Evolutionary conservation across 2,888 invertebrate species (phyloP).

Genomic region (Stratiomys singularior): DNA sequence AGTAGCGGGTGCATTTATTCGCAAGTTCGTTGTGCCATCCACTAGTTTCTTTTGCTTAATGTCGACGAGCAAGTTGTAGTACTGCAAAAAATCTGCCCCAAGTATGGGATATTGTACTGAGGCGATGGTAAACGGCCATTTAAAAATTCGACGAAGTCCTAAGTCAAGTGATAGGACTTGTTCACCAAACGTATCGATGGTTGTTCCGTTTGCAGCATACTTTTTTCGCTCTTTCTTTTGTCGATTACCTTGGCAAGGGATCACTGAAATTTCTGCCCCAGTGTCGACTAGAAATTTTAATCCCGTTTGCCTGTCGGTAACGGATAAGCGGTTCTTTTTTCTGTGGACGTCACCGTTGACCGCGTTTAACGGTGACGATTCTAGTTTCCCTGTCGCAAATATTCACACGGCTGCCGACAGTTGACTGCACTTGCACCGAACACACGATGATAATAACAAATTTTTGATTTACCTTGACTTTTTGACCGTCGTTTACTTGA

Average conservation of each 20-base stretch:
- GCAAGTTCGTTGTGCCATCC: no score
- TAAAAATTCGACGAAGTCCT: conserved; percentile 2
- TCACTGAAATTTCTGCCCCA: background rate
- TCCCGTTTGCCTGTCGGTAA: background rate
- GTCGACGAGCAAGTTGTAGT: conserved; percentile 45
- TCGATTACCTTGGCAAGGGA: background rate
- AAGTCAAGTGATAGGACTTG: background rate
- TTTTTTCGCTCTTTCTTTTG: background rate
- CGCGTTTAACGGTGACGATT: conserved; percentile 15
- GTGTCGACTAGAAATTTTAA: background rate
- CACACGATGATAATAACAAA: conserved; percentile 30
- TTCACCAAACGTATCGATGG: background rate
- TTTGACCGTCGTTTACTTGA: background rate
- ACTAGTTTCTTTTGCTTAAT: conserved; percentile 10
- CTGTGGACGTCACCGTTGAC: conserved; percentile 1
- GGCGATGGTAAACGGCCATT: conserved; percentile 27
- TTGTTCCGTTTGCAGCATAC: conserved; percentile 29
- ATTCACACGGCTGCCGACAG: conserved; percentile 10
- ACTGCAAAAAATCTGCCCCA: conserved; percentile 47
- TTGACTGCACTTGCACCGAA: conserved; percentile 9
- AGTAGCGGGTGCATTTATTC: conserved; percentile 32
- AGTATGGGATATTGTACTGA: background rate
- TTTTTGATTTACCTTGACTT: background rate
- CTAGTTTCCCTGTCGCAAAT: conserved; percentile 19
- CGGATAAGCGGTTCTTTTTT: background rate